These are phyloP conservation scores for Hydrolagus affinis DNA, from an alignment of 2,113 vertebrate genomes.

Conservation along the genomic window DNA sequence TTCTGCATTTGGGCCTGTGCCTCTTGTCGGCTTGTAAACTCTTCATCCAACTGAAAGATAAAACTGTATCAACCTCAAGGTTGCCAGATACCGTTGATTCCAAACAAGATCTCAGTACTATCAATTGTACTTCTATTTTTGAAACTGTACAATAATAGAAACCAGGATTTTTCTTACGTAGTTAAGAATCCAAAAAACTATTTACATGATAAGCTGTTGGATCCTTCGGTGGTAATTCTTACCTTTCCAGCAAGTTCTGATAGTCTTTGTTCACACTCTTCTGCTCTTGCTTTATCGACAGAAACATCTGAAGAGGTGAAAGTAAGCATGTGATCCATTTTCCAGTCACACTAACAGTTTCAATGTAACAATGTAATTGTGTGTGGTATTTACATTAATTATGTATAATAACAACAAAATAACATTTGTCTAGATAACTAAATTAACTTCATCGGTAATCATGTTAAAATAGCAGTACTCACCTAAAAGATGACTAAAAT, in stretches of 20 bases:
- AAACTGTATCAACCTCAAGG: conserved; percentile 22
- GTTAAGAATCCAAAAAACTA: neutral
- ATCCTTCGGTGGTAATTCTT: conserved; percentile 46
- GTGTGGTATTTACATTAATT: too few species aligned
- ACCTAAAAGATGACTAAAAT: conserved; percentile 85
- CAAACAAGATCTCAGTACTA: neutral
- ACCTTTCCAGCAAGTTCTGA: conserved; percentile 76
- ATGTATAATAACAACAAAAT: neutral
- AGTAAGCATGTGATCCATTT: conserved; percentile 33
- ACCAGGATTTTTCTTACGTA: too few species aligned
- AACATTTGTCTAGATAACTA: neutral
- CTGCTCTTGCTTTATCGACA: conserved; percentile 73
- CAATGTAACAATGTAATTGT: neutral
- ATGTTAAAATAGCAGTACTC: conserved; percentile 44
- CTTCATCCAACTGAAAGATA: conserved; percentile 77
- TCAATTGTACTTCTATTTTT: neutral
- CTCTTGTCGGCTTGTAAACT: conserved; percentile 82
- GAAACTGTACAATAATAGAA: neutral
- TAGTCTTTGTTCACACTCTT: conserved; percentile 76
- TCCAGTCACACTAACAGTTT: neutral
- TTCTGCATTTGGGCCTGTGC: conserved; percentile 73
- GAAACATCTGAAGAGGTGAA: conserved; percentile 69
- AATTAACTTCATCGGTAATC: neutral
- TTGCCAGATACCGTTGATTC: neutral
- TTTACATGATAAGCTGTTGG: neutral